These are phyloP conservation scores for Pangasianodon gigas DNA, from an alignment of 2,113 vertebrate species.

Conservation along the genomic window DNA sequence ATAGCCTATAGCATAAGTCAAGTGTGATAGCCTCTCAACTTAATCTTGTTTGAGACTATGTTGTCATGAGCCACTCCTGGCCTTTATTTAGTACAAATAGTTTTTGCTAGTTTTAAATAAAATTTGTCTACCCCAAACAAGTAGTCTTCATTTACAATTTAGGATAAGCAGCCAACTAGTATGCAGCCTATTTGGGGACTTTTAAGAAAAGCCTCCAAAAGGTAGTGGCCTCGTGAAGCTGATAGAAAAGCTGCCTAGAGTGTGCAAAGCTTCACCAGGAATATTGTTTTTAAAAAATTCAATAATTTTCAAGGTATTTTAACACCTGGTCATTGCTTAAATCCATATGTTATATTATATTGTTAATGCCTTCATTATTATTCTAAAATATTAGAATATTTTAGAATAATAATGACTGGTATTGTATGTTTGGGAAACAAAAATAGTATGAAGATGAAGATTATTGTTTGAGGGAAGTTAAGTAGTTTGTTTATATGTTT, in stretches of 20 bases:
- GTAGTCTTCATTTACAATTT: too few relatives aligned
- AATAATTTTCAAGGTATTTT: too few relatives aligned
- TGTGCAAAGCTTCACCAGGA: background rate
- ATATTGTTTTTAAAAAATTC: too few relatives aligned
- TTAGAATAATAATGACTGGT: background rate
- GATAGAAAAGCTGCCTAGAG: too few relatives aligned
- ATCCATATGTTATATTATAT: background rate
- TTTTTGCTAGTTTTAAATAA: too few relatives aligned
- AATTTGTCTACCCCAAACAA: too few relatives aligned
- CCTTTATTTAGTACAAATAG: too few relatives aligned
- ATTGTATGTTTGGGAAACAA: background rate
- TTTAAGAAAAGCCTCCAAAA: background rate
- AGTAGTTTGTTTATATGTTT: background rate
- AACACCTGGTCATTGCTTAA: background rate
- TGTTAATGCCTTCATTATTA: background rate
- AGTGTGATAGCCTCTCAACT: background rate
- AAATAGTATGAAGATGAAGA: background rate
- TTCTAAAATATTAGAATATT: background rate
- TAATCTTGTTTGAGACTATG: too few relatives aligned
- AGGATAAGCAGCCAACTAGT: background rate
- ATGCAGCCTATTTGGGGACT: background rate
- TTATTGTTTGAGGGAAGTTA: background rate
- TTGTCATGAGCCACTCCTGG: too few relatives aligned
- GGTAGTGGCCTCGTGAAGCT: too few relatives aligned
- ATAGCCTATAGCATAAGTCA: background rate